Evolutionary conservation across 53 echinoderm and acorn worm species (phyloP).

Genomic region (Crossaster papposus): DNA sequence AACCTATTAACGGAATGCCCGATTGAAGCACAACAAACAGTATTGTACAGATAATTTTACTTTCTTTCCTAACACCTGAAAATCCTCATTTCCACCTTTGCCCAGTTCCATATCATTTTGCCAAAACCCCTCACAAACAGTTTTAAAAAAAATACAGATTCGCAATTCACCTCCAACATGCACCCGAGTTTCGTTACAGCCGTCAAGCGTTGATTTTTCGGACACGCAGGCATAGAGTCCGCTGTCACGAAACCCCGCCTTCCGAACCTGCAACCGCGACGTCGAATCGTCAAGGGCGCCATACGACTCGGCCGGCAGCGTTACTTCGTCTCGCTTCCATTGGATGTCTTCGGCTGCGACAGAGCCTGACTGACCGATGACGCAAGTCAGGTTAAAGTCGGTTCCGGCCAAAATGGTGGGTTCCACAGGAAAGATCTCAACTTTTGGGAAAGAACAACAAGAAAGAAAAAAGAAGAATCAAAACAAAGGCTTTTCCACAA

Average conservation of each 20-base stretch:
- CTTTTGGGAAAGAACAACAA: background rate
- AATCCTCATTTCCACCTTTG: too few species aligned
- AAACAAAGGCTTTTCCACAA: too few species aligned
- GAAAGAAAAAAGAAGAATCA: too few species aligned
- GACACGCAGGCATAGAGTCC: constrained; percentile 42
- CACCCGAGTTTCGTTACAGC: constrained; percentile 24
- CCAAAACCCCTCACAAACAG: too few species aligned
- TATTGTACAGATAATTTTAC: too few species aligned
- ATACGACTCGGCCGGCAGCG: background rate
- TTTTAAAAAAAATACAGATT: background rate
- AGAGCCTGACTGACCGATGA: background rate
- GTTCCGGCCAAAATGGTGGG: constrained; percentile 24
- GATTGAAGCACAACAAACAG: too few species aligned
- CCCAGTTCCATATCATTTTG: too few species aligned
- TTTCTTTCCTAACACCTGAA: too few species aligned
- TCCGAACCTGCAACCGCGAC: constrained; percentile 10
- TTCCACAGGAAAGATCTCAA: constrained; percentile 40
- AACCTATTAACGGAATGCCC: too few species aligned
- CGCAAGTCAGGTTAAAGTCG: constrained; percentile 35
- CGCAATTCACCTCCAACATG: constrained; percentile 31
- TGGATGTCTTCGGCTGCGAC: constrained; percentile 15
- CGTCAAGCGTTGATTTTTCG: background rate
- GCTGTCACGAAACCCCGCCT: constrained; percentile 40
- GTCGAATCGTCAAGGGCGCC: constrained; percentile 26
- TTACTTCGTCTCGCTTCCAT: constrained; percentile 27